These are phyloP conservation scores for Nettapus auritus DNA, from an alignment of 2,113 vertebrate genomes.

Conservation along the genomic window DNA sequence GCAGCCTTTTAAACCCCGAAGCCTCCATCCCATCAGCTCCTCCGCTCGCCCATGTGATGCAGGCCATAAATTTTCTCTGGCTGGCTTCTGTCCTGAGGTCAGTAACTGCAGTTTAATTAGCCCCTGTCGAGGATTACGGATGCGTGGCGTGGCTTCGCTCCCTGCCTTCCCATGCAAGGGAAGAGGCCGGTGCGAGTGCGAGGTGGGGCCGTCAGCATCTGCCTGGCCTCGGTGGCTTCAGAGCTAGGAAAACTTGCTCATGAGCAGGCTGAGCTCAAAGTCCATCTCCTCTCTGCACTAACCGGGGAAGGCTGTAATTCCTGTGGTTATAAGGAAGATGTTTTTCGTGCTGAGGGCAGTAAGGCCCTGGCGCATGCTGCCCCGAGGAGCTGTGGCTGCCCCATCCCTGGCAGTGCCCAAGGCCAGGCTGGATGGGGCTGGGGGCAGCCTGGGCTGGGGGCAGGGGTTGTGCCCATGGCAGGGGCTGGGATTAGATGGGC, in stretches of 20 bases:
- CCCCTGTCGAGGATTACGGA: fast-evolving
- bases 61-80: not conserved
- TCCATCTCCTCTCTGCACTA: not conserved
- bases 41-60: not conserved
- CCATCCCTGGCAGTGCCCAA: not conserved
- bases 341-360: not conserved
- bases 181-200: not conserved
- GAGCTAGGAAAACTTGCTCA: fast-evolving
- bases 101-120: not conserved
- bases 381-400: not conserved
- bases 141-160: not conserved
- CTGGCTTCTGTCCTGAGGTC: not conserved
- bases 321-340: not conserved
- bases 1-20: not conserved
- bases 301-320: not conserved
- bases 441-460: not conserved
- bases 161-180: not conserved
- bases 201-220: not conserved
- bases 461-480: not conserved
- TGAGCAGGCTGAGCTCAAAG: not conserved
- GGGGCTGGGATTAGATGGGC: not conserved
- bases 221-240: not conserved
- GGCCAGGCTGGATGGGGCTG: not conserved
- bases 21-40: not conserved
- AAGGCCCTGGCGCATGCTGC: not conserved